phyloP scores from a whole-genome alignment of 2,797 vertebrate species.

The Lophius americanus region DNA sequence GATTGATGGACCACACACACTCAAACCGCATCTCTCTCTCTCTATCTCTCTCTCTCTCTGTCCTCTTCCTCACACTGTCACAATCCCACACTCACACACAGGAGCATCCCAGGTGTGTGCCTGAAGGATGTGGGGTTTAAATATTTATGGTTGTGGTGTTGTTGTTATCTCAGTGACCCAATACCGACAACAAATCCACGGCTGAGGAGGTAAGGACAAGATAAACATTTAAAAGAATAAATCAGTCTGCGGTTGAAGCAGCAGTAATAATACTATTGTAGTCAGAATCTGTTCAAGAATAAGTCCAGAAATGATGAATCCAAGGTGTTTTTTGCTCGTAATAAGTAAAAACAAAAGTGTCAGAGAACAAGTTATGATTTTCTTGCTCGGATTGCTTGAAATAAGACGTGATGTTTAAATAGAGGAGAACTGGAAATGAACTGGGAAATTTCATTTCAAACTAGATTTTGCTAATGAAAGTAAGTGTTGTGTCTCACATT shows the following conservation, averaged over 20 bases:
- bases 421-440: no score
- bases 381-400: no score
- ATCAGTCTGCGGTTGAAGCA: conserved; percentile 50
- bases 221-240: conserved; percentile 38
- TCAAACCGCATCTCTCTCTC: neutral
- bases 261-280: neutral
- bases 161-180: conserved; percentile 62
- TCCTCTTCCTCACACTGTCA: neutral
- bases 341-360: no score
- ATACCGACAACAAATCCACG: conserved; percentile 44
- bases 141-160: conserved; percentile 65
- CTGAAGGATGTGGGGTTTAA: conserved; percentile 63
- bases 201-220: conserved; percentile 16
- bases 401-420: no score
- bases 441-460: no score
- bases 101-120: conserved; percentile 58
- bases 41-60: no score
- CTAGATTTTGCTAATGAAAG: no score
- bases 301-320: no score
- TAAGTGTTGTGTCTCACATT: no score
- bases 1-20: conserved; percentile 31
- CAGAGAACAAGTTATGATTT: no score
- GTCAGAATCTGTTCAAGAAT: no score
- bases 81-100: conserved; percentile 25
- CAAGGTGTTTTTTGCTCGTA: no score